Evolutionary conservation across 2,797 vertebrate species (phyloP).

Genomic region (Rhinogobio ventralis): DNA sequence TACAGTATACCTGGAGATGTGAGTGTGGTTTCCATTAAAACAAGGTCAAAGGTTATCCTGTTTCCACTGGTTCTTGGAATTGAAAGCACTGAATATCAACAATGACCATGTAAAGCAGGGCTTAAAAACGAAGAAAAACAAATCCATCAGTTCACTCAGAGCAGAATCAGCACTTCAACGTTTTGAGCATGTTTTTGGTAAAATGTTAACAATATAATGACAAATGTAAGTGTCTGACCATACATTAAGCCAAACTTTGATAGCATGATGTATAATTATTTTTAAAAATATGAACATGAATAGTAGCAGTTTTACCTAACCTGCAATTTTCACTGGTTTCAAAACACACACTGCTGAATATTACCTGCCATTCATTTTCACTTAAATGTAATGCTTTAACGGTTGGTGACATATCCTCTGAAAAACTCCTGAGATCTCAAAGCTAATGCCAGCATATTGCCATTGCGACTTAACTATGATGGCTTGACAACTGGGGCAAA

Average conservation of each 20-base stretch:
- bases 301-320: background rate
- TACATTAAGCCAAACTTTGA: background rate
- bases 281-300: too few species aligned
- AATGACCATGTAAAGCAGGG: background rate
- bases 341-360: background rate
- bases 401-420: background rate
- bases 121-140: background rate
- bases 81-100: background rate
- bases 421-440: background rate
- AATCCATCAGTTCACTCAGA: too few species aligned
- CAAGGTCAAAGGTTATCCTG: background rate
- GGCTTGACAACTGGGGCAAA: background rate
- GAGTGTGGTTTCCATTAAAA: background rate
- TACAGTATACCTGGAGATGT: background rate
- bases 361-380: background rate
- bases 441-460: background rate
- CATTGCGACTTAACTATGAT: background rate
- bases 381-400: too few species aligned
- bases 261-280: background rate
- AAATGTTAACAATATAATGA: background rate
- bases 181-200: background rate
- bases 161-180: background rate
- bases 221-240: background rate
- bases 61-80: background rate
- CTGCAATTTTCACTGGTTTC: background rate